These are phyloP conservation scores for Papilio elwesi DNA, from an alignment of 2,888 invertebrate species.

Conservation along the genomic window DNA sequence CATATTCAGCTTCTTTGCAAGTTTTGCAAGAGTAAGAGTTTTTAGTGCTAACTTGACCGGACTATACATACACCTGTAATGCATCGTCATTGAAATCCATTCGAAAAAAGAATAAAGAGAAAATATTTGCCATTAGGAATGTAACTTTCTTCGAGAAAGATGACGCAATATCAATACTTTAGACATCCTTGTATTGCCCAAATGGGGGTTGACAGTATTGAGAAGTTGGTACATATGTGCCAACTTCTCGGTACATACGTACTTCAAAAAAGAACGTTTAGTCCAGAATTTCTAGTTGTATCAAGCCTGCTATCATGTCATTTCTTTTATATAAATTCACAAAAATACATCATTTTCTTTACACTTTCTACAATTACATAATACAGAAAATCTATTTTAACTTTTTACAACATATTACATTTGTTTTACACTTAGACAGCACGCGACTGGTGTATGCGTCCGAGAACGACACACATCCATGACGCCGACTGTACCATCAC, in stretches of 20 bases:
- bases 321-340: neutral
- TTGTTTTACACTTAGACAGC: constrained; percentile 8
- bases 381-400: neutral
- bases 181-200: neutral
- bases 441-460: neutral
- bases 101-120: neutral
- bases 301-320: neutral
- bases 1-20: too few species aligned
- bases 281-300: neutral
- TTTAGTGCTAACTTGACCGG: too few species aligned
- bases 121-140: constrained; percentile 30
- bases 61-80: too few species aligned
- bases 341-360: constrained; percentile 1
- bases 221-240: neutral
- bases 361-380: constrained; percentile 19
- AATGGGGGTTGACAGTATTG: neutral
- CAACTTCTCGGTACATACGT: neutral
- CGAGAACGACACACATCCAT: neutral
- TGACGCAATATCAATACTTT: neutral
- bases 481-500: constrained; percentile 4
- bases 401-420: constrained; percentile 32
- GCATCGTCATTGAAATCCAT: neutral
- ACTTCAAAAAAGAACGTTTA: neutral
- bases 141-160: constrained; percentile 20
- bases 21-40: too few species aligned